Conservation (phyloP, 2,113 vertebrate species). For the Alosa alosa region DNA sequence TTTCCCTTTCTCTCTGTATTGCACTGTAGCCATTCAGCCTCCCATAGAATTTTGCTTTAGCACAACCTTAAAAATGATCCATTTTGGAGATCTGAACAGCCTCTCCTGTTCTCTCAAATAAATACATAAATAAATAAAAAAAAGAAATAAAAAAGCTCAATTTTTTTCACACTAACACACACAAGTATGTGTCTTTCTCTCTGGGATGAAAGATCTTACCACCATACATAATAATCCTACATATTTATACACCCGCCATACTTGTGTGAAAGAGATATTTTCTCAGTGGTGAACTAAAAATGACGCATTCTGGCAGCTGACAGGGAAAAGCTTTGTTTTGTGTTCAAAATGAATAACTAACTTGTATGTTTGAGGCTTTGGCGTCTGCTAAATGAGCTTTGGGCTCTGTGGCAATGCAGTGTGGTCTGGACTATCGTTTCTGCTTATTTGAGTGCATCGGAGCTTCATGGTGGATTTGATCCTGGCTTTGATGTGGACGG, state of each 20-base stretch:
- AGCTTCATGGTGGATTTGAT: slow-evolving; percentile 12
- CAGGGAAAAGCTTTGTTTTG: background rate
- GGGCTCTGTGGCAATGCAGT: background rate
- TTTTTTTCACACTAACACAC: background rate
- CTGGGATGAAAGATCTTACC: background rate
- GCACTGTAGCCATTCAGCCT: background rate
- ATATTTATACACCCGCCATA: background rate
- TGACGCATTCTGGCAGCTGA: background rate
- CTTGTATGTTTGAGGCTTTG: slow-evolving; percentile 1
- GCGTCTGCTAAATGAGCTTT: background rate
- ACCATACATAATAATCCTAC: background rate
- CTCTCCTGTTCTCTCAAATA: background rate
- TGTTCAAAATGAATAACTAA: background rate
- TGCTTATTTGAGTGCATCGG: slow-evolving; percentile 6
- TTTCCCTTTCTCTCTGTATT: background rate
- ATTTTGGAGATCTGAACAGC: background rate
- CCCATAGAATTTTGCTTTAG: background rate
- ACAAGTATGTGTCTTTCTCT: background rate
- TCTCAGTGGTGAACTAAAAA: slow-evolving; percentile 3
- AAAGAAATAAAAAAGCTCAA: background rate
- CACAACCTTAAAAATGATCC: background rate
- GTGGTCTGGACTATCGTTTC: slow-evolving; percentile 13
- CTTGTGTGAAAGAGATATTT: background rate
- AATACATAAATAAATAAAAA: background rate
- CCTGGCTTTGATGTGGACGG: slow-evolving; percentile 6